phyloP scores from a whole-genome alignment of 2,888 invertebrate genomes.

The Euplexia lucipara region DNA sequence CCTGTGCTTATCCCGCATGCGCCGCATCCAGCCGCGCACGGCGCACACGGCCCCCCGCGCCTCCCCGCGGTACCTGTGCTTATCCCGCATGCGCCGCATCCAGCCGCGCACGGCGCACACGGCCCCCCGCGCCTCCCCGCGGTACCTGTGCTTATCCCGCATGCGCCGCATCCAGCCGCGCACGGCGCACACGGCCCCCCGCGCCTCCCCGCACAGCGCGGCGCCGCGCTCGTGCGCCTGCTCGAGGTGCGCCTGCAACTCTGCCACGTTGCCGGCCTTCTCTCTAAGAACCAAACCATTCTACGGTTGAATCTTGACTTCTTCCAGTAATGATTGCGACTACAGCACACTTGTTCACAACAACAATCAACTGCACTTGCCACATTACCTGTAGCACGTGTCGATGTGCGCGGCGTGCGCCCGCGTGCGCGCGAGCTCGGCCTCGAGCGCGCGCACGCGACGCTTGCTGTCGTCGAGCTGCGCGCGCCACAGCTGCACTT shows the following conservation, averaged over 20 bases:
- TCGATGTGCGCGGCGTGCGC: slow-evolving; percentile 66
- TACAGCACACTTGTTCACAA: too few species aligned
- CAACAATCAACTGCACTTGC: too few species aligned
- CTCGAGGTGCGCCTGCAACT: slow-evolving; percentile 72
- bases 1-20: too few species aligned
- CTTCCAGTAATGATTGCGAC: too few species aligned
- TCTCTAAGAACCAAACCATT: slow-evolving; percentile 63
- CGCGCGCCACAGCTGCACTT: slow-evolving; percentile 68
- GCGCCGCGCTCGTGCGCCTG: slow-evolving; percentile 79
- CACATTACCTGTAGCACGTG: slow-evolving; percentile 70
- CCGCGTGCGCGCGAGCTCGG: slow-evolving; percentile 65
- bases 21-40: too few species aligned
- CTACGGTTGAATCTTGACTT: neutral
- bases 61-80: slow-evolving; percentile 62
- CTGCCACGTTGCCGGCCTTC: slow-evolving; percentile 59
- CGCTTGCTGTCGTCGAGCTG: slow-evolving; percentile 68
- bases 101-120: slow-evolving; percentile 72
- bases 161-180: slow-evolving; percentile 69
- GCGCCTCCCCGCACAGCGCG: slow-evolving; percentile 77
- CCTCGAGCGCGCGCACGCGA: slow-evolving; percentile 65
- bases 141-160: slow-evolving; percentile 67
- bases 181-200: slow-evolving; percentile 72
- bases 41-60: too few species aligned
- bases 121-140: too few species aligned
- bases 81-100: slow-evolving; percentile 65